Base-by-base conservation (phyloP, 2,113 vertebrate genomes). In the Entelurus aequoreus region DNA sequence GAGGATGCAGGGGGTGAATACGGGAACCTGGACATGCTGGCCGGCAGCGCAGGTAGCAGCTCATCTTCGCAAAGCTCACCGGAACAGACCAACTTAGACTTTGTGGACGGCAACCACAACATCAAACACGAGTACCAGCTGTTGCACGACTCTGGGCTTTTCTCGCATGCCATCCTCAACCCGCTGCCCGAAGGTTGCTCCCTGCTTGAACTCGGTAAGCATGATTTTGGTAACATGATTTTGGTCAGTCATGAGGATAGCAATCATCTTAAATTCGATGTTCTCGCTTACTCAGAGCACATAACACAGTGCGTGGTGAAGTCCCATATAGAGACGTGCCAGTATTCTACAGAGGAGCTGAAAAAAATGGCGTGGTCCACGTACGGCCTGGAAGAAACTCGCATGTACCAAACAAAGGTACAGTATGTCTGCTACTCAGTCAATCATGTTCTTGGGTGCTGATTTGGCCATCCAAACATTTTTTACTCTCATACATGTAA, bases 241-340 rank as follows among this genome's bases (percentile, higher is more conserved):
- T 19, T 19, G 19, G 67, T 44, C 19, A 8, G 8, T 40, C 19
- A 4, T 12, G 13, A 40, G 66, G 59, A 47, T 8, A 14, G 40
- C 12, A 28, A 19, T 0, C 37, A 35, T 64, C 21, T 53, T 62
- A n/a, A 52, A 53, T 44, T 54, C 2, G 36, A 44, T 6, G 10
- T 42, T 74, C 66, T 42, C n/a, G 21, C 72, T 53, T 1, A 48
- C n/a, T 63, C 80, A 96, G 94, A 96, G 60, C 88, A 80, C 2
- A 85, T 94, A 28, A 89, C 90, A 9, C 93, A 95, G 87, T 95
- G 90, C 14, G 91, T 96, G 84, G 84, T 95, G 62, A 94, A 94
- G 81, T 95, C 94, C 0, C 93, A 96, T 63, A 78, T 92, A 42
- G 94, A 95, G 84, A 96, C 94, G 0, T 93, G 92, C 71, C 94